Conservation (phyloP, 2,797 vertebrate genomes). For the Cuniculus paca region DNA sequence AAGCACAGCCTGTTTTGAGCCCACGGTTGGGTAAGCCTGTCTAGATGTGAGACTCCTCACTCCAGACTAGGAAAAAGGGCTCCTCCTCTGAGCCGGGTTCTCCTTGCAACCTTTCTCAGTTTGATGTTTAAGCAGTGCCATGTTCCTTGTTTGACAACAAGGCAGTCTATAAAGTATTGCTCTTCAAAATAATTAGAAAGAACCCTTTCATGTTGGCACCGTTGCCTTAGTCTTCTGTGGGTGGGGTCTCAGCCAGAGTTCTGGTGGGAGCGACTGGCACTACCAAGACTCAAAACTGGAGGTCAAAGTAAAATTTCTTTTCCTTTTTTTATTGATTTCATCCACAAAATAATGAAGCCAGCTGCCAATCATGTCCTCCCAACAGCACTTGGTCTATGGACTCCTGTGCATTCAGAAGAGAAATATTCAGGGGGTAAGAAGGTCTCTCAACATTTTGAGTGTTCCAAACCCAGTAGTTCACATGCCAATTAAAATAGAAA, state of each 20-base stretch:
- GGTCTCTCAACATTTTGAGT: constrained; percentile 80
- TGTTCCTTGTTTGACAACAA: constrained; percentile 70
- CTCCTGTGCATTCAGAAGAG: constrained; percentile 80
- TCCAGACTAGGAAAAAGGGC: not conserved
- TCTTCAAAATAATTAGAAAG: not conserved
- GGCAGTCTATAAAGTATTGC: constrained; percentile 71
- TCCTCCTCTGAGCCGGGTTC: not conserved
- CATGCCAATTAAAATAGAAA: constrained; percentile 23
- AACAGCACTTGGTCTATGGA: constrained; percentile 85
- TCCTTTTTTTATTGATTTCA: constrained; percentile 62
- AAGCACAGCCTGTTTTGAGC: constrained; percentile 71
- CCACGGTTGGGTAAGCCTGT: not conserved
- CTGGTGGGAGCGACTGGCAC: constrained; percentile 57
- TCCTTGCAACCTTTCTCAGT: constrained; percentile 55
- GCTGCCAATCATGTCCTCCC: constrained; percentile 85
- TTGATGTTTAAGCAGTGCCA: constrained; percentile 78
- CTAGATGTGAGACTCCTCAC: not conserved
- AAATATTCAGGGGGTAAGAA: constrained; percentile 83
- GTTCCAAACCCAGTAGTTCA: not conserved
- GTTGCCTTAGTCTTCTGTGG: constrained; percentile 83
- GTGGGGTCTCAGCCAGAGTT: constrained; percentile 75
- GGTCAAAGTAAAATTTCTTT: constrained; percentile 76
- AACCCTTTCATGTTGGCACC: constrained; percentile 68
- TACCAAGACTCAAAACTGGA: constrained; percentile 10
- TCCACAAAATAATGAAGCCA: constrained; percentile 81